Base-by-base conservation (phyloP, 2,797 vertebrate species). In the Sebastes wilsoni region DNA sequence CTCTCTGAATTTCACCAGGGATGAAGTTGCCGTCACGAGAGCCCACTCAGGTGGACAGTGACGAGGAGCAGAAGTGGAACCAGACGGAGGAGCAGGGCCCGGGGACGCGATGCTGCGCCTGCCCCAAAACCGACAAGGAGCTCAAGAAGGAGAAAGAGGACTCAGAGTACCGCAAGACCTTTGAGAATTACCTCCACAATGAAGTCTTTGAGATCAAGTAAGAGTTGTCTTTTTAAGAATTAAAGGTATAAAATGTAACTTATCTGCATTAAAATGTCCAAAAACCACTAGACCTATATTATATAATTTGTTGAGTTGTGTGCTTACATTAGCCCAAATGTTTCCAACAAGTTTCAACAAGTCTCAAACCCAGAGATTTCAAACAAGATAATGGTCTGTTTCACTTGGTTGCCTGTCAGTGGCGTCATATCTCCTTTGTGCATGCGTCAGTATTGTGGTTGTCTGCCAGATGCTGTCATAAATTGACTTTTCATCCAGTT, bases 121-220 rank as follows among this genome's bases (percentile, higher is more conserved):
- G 98, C 36, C 98, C 98, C 3, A 99, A 99, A 90, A 99, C 98
- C 0, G 98, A 99, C 80, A 97, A 98, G 10, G 97, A 99, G 85
- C 97, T 99, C 59, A 97, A 98, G 84, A 97, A 97, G 87, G 98
- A 99, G 90, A 96, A 97, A 6, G 97, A 98, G 74, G 98, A 99
- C 82, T 96, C 96, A 0, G 97, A 98, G 1, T 99, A 99, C 87
- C 93, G 97, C 87, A 99, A 99, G 87, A 98, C 96, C 0, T 96
- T 96, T 28, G 98, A 99, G 94, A 97, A 99, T 75, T 99, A 99
- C 77, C 96, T 99, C 12, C 98, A 99, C 95, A 99, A 99, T 0
- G 97, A 98, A 89, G 97, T 99, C 1, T 99, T 99, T 70, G 96
- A 97, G 78, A 89, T 94, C 87, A 96, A 94, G 96, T 96, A 88